Conservation (phyloP, 2,888 invertebrate species). For the Drosophila testacea region DNA sequence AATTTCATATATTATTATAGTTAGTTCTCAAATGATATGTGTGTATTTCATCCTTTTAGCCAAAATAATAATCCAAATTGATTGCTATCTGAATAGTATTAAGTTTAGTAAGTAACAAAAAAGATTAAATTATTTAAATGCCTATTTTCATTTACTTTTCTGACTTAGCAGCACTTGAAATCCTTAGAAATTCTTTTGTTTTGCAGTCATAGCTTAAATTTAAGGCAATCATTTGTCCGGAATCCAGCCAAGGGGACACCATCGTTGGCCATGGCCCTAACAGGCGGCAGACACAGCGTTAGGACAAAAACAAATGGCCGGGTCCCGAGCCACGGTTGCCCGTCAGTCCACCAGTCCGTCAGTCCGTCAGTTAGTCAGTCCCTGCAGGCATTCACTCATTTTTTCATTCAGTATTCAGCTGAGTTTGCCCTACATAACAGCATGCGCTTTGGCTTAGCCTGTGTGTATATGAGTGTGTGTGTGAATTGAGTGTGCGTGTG, state of each 20-base stretch:
- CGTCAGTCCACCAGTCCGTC: conserved; percentile 34
- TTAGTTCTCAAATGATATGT: no score
- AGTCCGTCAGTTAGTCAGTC: conserved; percentile 31
- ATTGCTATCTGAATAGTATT: not conserved
- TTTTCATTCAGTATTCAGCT: conserved; percentile 54
- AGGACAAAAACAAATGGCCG: conserved; percentile 42
- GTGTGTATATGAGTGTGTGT: conserved; percentile 8
- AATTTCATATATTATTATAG: no score
- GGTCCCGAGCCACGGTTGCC: conserved; percentile 15
- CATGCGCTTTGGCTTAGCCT: conserved; percentile 31
- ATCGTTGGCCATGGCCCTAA: conserved; percentile 47
- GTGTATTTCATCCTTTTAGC: not conserved
- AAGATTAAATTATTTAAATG: conserved; percentile 16
- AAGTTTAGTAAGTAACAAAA: conserved; percentile 3
- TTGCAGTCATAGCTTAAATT: conserved; percentile 36
- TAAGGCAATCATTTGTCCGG: conserved; percentile 38
- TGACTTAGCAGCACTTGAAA: conserved; percentile 5
- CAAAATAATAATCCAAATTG: not conserved
- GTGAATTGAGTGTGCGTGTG: conserved; percentile 10
- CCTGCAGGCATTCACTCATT: conserved; percentile 60
- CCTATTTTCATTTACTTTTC: conserved; percentile 8
- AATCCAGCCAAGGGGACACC: conserved; percentile 31
- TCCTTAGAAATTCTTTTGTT: conserved; percentile 22
- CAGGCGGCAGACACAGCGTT: conserved; percentile 8
- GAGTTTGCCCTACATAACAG: conserved; percentile 58